phyloP scores from a whole-genome alignment of 1,140 invertebrate genomes.

The Dolichoris vasculosae region DNA sequence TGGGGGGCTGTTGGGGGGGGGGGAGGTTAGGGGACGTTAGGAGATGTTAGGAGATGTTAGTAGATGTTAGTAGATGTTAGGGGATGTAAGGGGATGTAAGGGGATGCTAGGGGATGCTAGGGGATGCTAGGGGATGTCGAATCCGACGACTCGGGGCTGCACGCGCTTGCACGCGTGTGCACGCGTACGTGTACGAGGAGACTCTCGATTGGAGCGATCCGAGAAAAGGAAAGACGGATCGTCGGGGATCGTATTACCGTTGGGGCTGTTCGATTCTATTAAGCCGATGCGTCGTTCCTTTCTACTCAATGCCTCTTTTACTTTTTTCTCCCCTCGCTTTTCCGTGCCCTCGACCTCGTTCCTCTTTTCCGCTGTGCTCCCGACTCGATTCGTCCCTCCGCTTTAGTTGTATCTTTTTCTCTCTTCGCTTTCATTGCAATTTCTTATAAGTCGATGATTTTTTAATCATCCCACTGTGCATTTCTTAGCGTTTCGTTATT shows the following conservation, averaged over 20 bases:
- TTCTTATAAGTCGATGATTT: not conserved
- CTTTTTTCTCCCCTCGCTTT: conserved; percentile 18
- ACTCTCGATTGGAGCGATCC: conserved; percentile 43
- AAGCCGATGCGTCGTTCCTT: conserved; percentile 39
- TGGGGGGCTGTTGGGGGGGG: too few relatives aligned
- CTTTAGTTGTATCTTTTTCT: not conserved
- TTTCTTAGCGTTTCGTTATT: too few relatives aligned
- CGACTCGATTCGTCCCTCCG: conserved; percentile 2
- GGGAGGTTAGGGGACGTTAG: too few relatives aligned
- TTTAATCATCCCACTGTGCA: not conserved
- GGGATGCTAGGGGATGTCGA: conserved; percentile 33
- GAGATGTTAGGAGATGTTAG: too few relatives aligned
- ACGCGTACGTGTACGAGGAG: not conserved
- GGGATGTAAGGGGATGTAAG: too few relatives aligned
- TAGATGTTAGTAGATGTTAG: too few relatives aligned
- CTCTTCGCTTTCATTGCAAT: not conserved
- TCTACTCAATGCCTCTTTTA: not conserved
- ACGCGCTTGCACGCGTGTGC: not conserved
- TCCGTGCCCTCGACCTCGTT: conserved; percentile 44
- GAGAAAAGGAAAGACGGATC: conserved; percentile 42
- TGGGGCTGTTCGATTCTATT: conserved; percentile 49
- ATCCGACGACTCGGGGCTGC: conserved; percentile 29
- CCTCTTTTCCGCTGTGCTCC: conserved; percentile 15
- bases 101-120: conserved; percentile 35
- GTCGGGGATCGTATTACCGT: conserved; percentile 41